Evolutionary conservation across 2,888 invertebrate species (phyloP), one percentile per base, ranked within the genome.

Genomic region (Ichneumon xanthorius): DNA sequence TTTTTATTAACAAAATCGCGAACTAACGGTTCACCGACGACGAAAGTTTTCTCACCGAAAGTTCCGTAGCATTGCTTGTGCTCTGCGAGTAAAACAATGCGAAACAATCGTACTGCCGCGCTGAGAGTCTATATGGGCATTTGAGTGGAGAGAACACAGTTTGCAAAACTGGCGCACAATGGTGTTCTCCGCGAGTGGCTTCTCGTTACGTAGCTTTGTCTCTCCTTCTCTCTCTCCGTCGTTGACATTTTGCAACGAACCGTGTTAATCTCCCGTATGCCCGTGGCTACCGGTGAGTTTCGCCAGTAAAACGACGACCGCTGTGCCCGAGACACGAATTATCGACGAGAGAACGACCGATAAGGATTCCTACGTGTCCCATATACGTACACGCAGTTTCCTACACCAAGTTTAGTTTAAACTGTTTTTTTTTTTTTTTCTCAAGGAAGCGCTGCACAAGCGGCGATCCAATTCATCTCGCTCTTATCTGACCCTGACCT

Each of bases 401-500:
- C 53, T 11, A 26, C 14, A 26, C 14, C 22, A 58, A 58, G 22
- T 58, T 65, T 72, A 22, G 22, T 58, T 72, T 72, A 22, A 50
- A 63, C 40, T 14, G 11, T 22, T 55, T 53, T 14, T 5, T 26
- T 26, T 50, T 53, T 76, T 50, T 63, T 58, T 50, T n/a, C n/a
- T 68, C 58, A 37, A 78, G 68, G 73, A 79, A 79, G 73, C 72
- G 78, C 72, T n/a, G 11, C 33, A 19, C 7, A 19, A 30, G 26
- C 61, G 22, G 50, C 73, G 61, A 82, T 73, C 79, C 53, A 73
- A 83, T 79, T 83, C 50, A 40, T 73, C 73, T 40, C 68, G 50
- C 67, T 65, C 30, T 83, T 73, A 78, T 82, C 82, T 72, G 61
- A 75, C 79, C 83, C 79, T 79, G 83, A 83, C 73, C 83, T 83